phyloP scores from a whole-genome alignment of 1,140 invertebrate species.

The Pinna nobilis region DNA sequence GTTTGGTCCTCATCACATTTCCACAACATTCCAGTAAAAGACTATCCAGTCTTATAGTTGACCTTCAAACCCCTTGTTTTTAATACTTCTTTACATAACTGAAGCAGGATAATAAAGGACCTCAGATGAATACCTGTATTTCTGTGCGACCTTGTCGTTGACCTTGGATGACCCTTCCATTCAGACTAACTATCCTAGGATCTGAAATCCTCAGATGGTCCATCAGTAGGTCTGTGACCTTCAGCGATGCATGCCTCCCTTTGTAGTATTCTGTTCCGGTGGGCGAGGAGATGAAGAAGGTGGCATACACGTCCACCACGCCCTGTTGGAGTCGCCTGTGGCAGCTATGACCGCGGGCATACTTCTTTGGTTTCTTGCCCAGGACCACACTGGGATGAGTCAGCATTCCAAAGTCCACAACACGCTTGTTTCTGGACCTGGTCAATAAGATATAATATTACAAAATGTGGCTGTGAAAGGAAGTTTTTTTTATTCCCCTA shows the following conservation, averaged over 20 bases:
- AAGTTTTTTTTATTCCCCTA: no score
- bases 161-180: conserved; percentile 89
- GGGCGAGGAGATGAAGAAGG: conserved; percentile 80
- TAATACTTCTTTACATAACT: no score
- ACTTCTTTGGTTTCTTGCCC: conserved; percentile 28
- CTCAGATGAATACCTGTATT: conserved; percentile 90
- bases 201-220: conserved; percentile 90
- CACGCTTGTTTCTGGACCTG: conserved; percentile 49
- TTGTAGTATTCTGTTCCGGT: conserved; percentile 75
- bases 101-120: no score
- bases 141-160: conserved; percentile 92
- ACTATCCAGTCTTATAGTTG: no score
- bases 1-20: no score
- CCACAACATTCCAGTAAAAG: no score
- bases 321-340: conserved; percentile 92
- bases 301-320: conserved; percentile 89
- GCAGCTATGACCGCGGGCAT: conserved; percentile 75
- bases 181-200: conserved; percentile 88
- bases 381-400: conserved; percentile 49
- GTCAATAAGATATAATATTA: conserved; percentile 3
- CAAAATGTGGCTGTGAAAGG: no score
- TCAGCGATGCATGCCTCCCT: conserved; percentile 88
- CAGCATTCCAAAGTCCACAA: conserved; percentile 57
- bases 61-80: no score
- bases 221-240: conserved; percentile 92